Evolutionary conservation across 2,797 vertebrate species (phyloP).

Genomic region (Etheostoma nigrum): DNA sequence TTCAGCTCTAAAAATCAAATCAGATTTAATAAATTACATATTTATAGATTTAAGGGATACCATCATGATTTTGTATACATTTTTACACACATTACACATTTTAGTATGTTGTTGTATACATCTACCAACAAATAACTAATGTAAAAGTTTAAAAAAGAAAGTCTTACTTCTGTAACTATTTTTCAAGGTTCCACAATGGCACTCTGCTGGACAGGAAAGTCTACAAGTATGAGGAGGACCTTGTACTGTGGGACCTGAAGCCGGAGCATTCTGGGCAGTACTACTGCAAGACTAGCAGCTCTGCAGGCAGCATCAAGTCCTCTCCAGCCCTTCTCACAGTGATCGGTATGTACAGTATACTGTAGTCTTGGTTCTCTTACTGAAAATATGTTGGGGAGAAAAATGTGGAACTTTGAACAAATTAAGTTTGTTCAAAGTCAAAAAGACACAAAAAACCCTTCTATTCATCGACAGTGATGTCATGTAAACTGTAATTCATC

Average conservation of each 20-base stretch:
- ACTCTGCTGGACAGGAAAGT: constrained; percentile 87
- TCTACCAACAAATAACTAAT: not conserved
- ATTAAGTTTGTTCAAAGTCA: not conserved
- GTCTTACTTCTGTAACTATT: not conserved
- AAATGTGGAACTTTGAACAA: not conserved
- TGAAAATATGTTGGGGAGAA: not conserved
- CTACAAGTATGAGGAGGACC: constrained; percentile 84
- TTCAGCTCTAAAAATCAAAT: not conserved
- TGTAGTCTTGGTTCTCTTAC: not conserved
- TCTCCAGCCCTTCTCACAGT: constrained; percentile 86
- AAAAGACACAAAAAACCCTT: constrained; percentile 28
- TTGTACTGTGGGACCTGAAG: constrained; percentile 85
- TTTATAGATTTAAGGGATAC: not conserved
- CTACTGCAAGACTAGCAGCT: constrained; percentile 93
- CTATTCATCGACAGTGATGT: constrained; percentile 10
- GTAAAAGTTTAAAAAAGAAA: not conserved
- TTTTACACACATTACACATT: not conserved
- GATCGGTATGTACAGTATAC: constrained; percentile 84
- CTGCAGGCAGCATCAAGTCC: constrained; percentile 90
- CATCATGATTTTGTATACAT: not conserved
- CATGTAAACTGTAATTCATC: constrained; percentile 44
- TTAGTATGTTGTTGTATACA: not conserved
- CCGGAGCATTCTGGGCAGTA: constrained; percentile 88
- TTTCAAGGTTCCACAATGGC: constrained; percentile 94
- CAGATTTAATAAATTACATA: not conserved